Base-by-base conservation (phyloP, 2,888 invertebrate genomes). In the Chorisops tibialis region DNA sequence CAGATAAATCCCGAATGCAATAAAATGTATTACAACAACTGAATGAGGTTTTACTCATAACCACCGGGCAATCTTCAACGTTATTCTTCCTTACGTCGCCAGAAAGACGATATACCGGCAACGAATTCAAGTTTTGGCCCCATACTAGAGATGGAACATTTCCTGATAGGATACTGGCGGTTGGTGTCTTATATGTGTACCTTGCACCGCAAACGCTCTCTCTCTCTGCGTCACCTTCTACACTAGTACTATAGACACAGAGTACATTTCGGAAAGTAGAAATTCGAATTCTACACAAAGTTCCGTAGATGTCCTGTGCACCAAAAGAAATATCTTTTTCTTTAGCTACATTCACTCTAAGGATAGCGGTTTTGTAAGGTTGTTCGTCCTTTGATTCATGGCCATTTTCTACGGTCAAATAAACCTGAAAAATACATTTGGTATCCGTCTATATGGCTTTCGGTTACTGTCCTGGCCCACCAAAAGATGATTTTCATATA, bases 361-460 rank as follows among this genome's bases (percentile, higher is more conserved):
- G 56, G 18, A 30, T 30, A 30, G 41, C 22, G 9, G 22, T 54
- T 52, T 52, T 30, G 5, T 7, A 30, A 30, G 30, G 47, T 61
- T 61, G 47, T 39, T 16, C 41, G 24, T 63, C 39, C 63, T 64
- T 61, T 64, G 64, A 64, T 64, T 64, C 61, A 64, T 64, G 64
- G 47, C 64, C 64, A 64, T 62, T 64, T 64, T 64, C 62, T 59
- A 62, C 59, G 64, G 64, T 64, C 64, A 64, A 64, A 62, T 62
- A 62, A 62, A 62, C 62, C 62, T 58, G 62, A 58, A 62, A 62
- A 62, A 58, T 62, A 47, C 45, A 51, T 50, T 38, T 49, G 38
- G 50, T 30, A 45, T n/a, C 35, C 14, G 52, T 30, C 14, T 47
- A 30, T 6, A 41, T 16, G n/a, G 6, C 16, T 41, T 38, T 19